Base-by-base conservation (phyloP, 2,888 invertebrate species). In the Tipula vernalis region DNA sequence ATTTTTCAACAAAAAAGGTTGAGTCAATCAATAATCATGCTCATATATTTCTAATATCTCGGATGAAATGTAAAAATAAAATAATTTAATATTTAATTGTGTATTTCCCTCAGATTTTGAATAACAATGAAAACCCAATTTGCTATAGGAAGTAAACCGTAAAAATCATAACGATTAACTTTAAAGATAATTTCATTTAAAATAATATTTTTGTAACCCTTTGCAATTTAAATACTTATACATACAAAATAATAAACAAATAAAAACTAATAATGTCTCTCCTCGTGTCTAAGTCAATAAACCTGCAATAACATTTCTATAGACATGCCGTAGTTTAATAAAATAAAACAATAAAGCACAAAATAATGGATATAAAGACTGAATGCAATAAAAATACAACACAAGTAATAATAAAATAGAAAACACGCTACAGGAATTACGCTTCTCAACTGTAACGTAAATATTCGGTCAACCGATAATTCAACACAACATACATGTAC, bases 341-440 rank as follows among this genome's bases (percentile, higher is more conserved):
- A 44, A 44, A 10, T 12, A 10, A 44, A 44, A 44, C 44, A 44
- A 44, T 44, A 44, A 44, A 10, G 44, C 12, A 44, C 44, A 44
- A 44, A 44, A 44, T 44, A 44, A 44, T 44, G 44, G 12, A 44
- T 28, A 44, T 44, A 44, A 39, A 44, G 10, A 44, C 44, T 3
- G 12, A 10, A 44, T 44, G 10, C 44, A 57, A 57, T 57, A 71
- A 71, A 15, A 71, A 28, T 71, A 10, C 1, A 44, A 51, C 4
- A 51, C 51, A 71, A 57, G 57, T 18, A 15, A 6, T 57, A 57
- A 28, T 71, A 28, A 39, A 71, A 71, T 71, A 71, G 18, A 71
- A 71, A 71, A 71, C 71, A 71, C 71, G 71, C 71, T 71, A 71
- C 71, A 71, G 71, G 71, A 71, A 71, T 71, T 71, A 71, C 71